Percentiles rank a stretch among this genome's conserved stretches.
phyloP scores from a whole-genome alignment of 2,113 vertebrate genomes.

The Elephantulus edwardii region DNA sequence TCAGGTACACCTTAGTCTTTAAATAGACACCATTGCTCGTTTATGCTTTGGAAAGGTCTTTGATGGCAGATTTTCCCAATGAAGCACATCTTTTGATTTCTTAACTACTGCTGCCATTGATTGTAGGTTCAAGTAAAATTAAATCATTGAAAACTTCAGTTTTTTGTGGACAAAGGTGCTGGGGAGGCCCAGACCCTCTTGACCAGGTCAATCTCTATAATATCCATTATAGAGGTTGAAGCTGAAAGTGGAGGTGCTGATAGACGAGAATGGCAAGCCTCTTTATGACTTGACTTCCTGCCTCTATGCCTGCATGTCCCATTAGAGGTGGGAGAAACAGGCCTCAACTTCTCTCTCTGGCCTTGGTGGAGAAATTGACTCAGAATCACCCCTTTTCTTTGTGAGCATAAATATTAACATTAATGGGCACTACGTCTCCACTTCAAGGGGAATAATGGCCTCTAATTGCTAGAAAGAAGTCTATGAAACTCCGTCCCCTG shows the following conservation, averaged over 20 bases:
- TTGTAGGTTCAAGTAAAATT: too few relatives aligned
- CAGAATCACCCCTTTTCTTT: accelerated
- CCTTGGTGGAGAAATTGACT: accelerated
- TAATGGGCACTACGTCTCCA: accelerated
- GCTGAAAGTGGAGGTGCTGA: background rate
- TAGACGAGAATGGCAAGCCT: background rate
- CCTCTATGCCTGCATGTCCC: background rate
- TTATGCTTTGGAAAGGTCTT: too few relatives aligned
- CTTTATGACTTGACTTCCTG: background rate
- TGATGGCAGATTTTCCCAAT: too few relatives aligned
- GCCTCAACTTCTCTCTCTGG: too few relatives aligned
- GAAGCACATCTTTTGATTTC: too few relatives aligned
- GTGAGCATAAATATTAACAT: accelerated
- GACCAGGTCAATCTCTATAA: too few relatives aligned
- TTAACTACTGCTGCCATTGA: too few relatives aligned
- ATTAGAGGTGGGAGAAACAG: background rate
- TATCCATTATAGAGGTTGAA: too few relatives aligned
- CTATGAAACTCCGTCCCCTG: accelerated
- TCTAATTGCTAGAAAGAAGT: background rate
- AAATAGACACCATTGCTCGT: too few relatives aligned
- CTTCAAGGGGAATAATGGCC: accelerated
- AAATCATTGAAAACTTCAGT: too few relatives aligned
- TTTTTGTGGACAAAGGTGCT: background rate
- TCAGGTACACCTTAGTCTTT: too few relatives aligned
- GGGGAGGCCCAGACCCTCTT: background rate